These are phyloP conservation scores for Balanococcus diminutus DNA, from an alignment of 2,888 invertebrate genomes.

Conservation along the genomic window DNA sequence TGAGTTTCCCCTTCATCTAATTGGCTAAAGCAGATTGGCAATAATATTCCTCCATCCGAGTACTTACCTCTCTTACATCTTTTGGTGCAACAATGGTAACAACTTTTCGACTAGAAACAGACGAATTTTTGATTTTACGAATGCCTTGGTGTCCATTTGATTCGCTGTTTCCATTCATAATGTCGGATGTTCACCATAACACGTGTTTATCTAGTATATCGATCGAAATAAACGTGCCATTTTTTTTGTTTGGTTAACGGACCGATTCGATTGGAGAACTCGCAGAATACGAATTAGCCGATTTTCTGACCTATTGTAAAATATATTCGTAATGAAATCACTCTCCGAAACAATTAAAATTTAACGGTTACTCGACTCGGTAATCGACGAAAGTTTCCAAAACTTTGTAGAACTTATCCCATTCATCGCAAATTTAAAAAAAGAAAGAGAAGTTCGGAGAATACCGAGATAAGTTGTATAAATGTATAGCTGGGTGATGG, in stretches of 20 bases:
- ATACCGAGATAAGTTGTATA: background rate
- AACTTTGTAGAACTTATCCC: constrained; percentile 40
- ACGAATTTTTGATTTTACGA: constrained; percentile 16
- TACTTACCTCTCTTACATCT: constrained; percentile 54
- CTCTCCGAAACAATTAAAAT: constrained; percentile 1
- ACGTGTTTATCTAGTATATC: background rate
- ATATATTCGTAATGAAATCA: background rate
- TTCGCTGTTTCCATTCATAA: constrained; percentile 46
- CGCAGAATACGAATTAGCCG: background rate
- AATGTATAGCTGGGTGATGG: background rate
- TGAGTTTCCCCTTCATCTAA: no score
- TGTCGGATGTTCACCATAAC: constrained; percentile 6
- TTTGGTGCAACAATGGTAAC: constrained; percentile 55
- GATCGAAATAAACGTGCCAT: background rate
- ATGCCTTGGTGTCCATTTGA: constrained; percentile 32
- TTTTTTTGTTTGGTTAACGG: background rate
- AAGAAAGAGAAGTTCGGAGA: background rate
- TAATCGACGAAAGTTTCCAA: background rate
- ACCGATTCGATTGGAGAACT: background rate
- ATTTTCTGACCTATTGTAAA: constrained; percentile 7
- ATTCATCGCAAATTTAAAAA: constrained; percentile 3
- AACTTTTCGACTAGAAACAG: constrained; percentile 48
- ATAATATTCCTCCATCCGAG: background rate
- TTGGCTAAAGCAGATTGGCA: background rate
- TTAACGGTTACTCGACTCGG: background rate